phyloP scores from a whole-genome alignment of 2,888 invertebrate species.

The Nineta flava region DNA sequence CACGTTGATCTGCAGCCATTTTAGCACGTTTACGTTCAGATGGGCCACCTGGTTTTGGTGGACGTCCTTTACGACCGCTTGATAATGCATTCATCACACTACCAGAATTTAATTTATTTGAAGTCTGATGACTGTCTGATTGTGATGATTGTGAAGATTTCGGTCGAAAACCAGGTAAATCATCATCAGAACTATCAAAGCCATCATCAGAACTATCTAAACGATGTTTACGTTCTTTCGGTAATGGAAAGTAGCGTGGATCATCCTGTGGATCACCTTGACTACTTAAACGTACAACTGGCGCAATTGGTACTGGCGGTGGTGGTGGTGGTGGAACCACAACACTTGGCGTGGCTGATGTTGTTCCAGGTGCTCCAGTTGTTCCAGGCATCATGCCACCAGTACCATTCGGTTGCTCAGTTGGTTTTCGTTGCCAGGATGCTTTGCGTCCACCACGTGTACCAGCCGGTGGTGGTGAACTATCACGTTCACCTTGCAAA shows the following conservation, averaged over 20 bases:
- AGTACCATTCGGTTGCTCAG: constrained; percentile 26
- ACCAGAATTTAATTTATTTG: background rate
- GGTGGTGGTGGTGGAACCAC: constrained; percentile 17
- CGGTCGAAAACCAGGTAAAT: constrained; percentile 31
- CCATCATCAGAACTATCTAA: constrained; percentile 50
- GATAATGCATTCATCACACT: constrained; percentile 12
- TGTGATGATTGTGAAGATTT: constrained; percentile 19
- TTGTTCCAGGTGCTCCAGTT: constrained; percentile 10
- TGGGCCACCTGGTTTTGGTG: constrained; percentile 29
- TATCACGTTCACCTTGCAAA: constrained; percentile 65
- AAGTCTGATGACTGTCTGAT: constrained; percentile 9
- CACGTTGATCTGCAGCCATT: constrained; percentile 6
- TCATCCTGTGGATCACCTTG: constrained; percentile 44
- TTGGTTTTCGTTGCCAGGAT: constrained; percentile 39
- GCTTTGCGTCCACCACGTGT: constrained; percentile 48
- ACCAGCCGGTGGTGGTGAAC: constrained; percentile 60
- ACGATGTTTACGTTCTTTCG: constrained; percentile 50
- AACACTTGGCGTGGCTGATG: constrained; percentile 9
- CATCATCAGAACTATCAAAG: constrained; percentile 39
- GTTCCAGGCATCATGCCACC: constrained; percentile 17
- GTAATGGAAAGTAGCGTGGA: constrained; percentile 54
- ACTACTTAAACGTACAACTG: constrained; percentile 23
- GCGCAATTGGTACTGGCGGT: constrained; percentile 25
- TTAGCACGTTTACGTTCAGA: constrained; percentile 23
- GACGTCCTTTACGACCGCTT: constrained; percentile 24